Base-by-base conservation (phyloP, 2,888 invertebrate genomes). In the Furcula furcula region DNA sequence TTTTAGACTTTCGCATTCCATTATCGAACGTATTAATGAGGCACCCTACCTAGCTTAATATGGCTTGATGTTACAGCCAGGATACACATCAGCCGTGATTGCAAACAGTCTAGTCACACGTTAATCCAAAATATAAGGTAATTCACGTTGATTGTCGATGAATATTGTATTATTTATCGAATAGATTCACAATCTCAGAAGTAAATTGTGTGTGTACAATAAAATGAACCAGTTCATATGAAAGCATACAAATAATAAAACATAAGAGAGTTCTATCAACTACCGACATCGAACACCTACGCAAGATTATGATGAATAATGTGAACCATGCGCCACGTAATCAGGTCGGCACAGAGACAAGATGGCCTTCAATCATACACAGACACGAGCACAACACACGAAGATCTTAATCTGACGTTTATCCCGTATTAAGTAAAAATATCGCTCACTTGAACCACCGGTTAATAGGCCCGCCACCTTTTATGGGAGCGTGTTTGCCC, bases 371-470 rank as follows among this genome's bases (percentile, higher is more conserved):
- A 55, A 54, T 55, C 52, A 55, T 52, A 63, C n/a, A n/a, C n/a
- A n/a, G n/a, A n/a, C n/a, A n/a, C n/a, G n/a, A n/a, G n/a, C n/a
- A n/a, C n/a, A n/a, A n/a, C n/a, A n/a, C n/a, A 63, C 59, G 46
- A 51, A 61, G 61, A 66, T 69, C 51, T 48, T 65, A 63, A 73
- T 70, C 72, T 53, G 65, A 63, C 61, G 43, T 58, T 64, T 65
- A 71, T 69, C 58, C 60, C 55, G 48, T 62, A 66, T 63, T 60
- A 60, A 65, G 64, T 57, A 61, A 64, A 66, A 66, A 61, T 55
- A 58, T 64, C 60, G 57, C 55, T 57, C 52, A 60, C 59, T 55
- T 19, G 51, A 46, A 41, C 33, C 43, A 54, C 56, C 37, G 55
- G 62, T 65, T 66, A 60, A 61, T 53, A 49, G 58, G 38, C 30